Base-by-base conservation (phyloP, 1,140 invertebrate species). In the Drosophila lacteicornis region DNA sequence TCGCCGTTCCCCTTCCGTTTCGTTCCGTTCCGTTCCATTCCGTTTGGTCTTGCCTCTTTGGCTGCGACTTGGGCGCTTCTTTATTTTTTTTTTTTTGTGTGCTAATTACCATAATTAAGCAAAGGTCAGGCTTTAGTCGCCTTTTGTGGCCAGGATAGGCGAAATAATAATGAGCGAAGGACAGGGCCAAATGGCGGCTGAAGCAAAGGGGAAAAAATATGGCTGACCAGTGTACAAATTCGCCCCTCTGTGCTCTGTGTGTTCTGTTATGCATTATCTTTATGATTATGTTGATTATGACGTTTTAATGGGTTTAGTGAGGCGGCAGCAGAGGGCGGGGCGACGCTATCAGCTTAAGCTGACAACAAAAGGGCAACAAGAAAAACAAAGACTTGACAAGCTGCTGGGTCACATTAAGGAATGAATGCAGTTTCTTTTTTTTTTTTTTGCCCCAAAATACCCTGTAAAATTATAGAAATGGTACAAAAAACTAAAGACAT, bases 101-200 rank as follows among this genome's bases (percentile, higher is more conserved):
- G 81, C 84, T 88, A 88, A 90, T 88, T 90, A 88, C 85, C 85
- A 88, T 88, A 90, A 88, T 88, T 88, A 88, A 88, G 85, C 85
- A 88, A 90, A 88, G 85, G 85, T 90, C 85, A 90, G 85, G 85
- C 85, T 82, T 88, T 88, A 90, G 85, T 79, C 81, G 85, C 66
- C 85, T 85, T 87, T 88, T 90, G 85, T 85, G 85, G 67, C 78
- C 67, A 68, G 69, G 67, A 63, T 67, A 73, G 59, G 86, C 85
- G 69, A 79, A 90, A 88, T 85, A 88, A 88, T 88, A 87, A 88
- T 80, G 83, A 86, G 82, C 46, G 57, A 46, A 36, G 55, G 42
- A 46, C 17, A 25, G 60, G 9, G 22, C n/a, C n/a, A 19, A 22
- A n/a, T 22, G 33, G 22, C 3, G 42, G 43, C 12, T 3, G 17